Conservation (phyloP, 2,113 vertebrate species). For the Benitochromis conjunctus region DNA sequence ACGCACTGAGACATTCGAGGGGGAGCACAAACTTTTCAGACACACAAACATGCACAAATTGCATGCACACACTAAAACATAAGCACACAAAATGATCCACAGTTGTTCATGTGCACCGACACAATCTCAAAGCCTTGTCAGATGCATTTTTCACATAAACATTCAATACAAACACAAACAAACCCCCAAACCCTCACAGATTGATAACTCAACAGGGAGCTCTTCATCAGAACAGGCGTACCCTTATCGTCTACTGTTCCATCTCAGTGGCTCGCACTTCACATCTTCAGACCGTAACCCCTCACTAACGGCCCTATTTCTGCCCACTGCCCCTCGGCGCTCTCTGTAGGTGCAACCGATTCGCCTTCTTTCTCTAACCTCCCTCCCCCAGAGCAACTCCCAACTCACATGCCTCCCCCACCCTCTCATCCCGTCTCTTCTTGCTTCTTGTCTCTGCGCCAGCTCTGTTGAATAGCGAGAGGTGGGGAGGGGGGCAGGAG, state of each 20-base stretch:
- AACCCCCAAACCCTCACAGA: not conserved
- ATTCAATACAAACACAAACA: conserved; percentile 2
- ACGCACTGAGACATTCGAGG: not conserved
- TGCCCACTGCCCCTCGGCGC: conserved; percentile 22
- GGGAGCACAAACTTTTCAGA: not conserved
- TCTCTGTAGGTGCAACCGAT: conserved; percentile 46
- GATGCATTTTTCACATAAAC: not conserved
- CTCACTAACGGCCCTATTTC: conserved; percentile 50
- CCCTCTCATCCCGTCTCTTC: not conserved
- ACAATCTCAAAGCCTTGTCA: not conserved
- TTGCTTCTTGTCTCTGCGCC: conserved; percentile 45
- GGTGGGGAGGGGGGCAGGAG: conserved; percentile 11
- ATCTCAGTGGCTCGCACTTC: conserved; percentile 29
- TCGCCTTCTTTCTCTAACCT: conserved; percentile 33
- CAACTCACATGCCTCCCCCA: not conserved
- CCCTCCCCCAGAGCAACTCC: not conserved
- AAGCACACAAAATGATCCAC: not conserved
- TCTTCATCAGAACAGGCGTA: conserved; percentile 35
- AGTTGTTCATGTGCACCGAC: not conserved
- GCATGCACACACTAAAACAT: not conserved
- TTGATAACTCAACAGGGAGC: conserved; percentile 49
- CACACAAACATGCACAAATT: not conserved
- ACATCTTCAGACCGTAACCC: conserved; percentile 33
- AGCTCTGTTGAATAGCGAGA: conserved; percentile 41
- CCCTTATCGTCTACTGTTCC: conserved; percentile 51